A percentile compares a stretch with the other conserved stretches of the same genome.
Conservation (phyloP, 2,113 vertebrate species). For the Puntigrus tetrazona region DNA sequence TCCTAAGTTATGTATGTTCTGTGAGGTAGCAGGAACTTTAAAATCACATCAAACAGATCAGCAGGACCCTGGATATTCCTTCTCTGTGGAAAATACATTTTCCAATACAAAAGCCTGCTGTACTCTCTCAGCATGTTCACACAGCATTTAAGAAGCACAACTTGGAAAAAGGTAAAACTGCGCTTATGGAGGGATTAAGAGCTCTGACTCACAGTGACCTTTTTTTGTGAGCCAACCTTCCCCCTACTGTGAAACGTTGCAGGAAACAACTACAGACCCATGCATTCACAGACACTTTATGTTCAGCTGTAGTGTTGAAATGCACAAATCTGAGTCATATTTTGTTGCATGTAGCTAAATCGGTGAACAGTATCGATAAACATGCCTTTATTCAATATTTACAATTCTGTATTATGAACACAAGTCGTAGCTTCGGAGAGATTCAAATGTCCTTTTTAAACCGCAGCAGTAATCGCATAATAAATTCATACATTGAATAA, state of each 20-base stretch:
- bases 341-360: neutral
- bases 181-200: constrained; percentile 35
- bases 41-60: neutral
- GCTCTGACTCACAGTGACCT: constrained; percentile 8
- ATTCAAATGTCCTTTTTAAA: neutral
- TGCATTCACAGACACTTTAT: neutral
- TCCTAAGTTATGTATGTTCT: constrained; percentile 9
- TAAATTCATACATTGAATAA: neutral
- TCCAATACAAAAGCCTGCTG: constrained; percentile 17
- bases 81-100: constrained; percentile 5
- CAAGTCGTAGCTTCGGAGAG: neutral
- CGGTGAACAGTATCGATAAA: neutral
- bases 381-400: neutral
- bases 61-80: neutral
- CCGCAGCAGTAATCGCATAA: neutral
- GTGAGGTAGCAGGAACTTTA: neutral
- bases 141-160: neutral
- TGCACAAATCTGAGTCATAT: neutral
- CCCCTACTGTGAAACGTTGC: neutral
- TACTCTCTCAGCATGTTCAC: constrained; percentile 4
- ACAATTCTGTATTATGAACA: neutral
- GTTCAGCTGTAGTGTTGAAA: neutral
- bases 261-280: neutral
- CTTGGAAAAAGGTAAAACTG: constrained; percentile 16
- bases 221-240: neutral